phyloP scores from a whole-genome alignment of 2,113 vertebrate genomes.

The Lepus americanus region DNA sequence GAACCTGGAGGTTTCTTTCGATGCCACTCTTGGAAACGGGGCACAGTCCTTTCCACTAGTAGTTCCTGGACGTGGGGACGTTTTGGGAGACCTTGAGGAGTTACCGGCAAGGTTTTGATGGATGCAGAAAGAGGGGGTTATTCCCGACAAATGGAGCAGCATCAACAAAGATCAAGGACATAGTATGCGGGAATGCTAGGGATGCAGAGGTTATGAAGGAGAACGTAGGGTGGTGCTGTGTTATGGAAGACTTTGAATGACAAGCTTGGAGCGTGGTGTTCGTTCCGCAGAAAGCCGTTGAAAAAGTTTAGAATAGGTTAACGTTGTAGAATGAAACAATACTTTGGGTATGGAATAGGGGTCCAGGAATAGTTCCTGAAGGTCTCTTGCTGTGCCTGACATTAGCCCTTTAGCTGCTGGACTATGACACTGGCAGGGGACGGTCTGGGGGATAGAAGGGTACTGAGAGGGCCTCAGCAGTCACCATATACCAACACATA shows the following conservation, averaged over 20 bases:
- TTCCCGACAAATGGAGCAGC: background rate
- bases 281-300: background rate
- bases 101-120: background rate
- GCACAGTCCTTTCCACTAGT: background rate
- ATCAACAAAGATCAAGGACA: background rate
- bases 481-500: background rate
- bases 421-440: background rate
- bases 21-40: constrained; percentile 27
- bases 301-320: background rate
- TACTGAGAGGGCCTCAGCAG: background rate
- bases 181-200: background rate
- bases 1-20: background rate
- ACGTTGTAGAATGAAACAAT: background rate
- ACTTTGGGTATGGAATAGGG: background rate
- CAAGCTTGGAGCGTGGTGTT: background rate
- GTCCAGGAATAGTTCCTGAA: background rate
- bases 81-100: background rate
- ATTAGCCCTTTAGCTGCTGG: constrained; percentile 4
- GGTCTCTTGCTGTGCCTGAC: background rate
- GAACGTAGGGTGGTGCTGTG: background rate
- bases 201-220: background rate
- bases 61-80: background rate
- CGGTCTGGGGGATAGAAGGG: background rate
- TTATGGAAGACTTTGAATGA: background rate
- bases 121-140: background rate